phyloP scores from a whole-genome alignment of 2,113 vertebrate species.

The Crotophaga sulcirostris region DNA sequence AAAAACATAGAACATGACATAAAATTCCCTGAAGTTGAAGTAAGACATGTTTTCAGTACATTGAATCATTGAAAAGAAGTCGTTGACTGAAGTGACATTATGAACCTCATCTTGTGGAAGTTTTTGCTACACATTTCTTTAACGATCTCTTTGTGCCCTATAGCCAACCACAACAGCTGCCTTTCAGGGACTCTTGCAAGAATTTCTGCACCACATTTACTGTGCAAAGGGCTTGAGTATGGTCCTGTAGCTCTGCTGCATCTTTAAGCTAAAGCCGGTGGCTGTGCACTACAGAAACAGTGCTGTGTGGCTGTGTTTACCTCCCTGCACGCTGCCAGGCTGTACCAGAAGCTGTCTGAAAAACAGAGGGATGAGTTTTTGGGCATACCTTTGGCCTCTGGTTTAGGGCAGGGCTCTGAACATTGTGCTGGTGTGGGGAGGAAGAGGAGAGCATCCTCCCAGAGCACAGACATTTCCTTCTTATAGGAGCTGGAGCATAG shows the following conservation, averaged over 20 bases:
- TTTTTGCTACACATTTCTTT: background rate
- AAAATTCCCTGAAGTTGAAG: background rate
- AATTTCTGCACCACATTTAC: background rate
- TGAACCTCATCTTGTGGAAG: background rate
- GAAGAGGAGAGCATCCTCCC: background rate
- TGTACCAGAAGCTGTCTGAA: background rate
- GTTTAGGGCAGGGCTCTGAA: background rate
- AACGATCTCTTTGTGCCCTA: background rate
- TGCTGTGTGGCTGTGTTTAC: rapidly evolving
- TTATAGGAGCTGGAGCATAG: background rate
- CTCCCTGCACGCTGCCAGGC: background rate
- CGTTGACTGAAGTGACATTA: background rate
- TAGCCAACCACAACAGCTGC: background rate
- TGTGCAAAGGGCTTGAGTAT: background rate
- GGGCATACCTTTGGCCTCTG: background rate
- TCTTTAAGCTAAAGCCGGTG: background rate
- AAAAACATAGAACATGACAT: background rate
- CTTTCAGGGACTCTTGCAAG: background rate
- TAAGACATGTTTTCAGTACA: background rate
- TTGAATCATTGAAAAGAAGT: background rate
- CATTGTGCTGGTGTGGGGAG: background rate
- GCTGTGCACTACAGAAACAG: background rate
- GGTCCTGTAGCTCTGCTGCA: background rate
- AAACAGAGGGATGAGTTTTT: background rate
- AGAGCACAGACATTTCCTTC: background rate